Base-by-base conservation (phyloP, 2,797 vertebrate species). In the Cephalopachus bancanus region DNA sequence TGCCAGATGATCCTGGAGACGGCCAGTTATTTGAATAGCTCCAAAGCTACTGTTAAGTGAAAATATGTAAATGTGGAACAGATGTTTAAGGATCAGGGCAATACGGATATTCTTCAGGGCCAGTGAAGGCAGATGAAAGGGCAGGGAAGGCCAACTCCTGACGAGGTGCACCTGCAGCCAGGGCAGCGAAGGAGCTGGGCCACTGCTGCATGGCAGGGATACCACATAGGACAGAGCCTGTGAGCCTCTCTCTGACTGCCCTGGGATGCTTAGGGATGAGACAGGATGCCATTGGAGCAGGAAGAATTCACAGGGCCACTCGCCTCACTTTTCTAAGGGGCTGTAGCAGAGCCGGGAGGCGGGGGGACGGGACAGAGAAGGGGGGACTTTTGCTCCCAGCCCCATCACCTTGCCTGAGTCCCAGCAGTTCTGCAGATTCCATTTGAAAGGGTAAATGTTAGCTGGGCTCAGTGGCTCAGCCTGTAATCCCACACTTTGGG, bases 1-100 rank as follows among this genome's bases (percentile, higher is more conserved):
- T 88, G 93, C 93, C 84, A 96, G 84, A 72, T 86, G 55, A 94
- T 51, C 75, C 89, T 91, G 83, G 85, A 94, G 95, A 91, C 86
- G 53, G 83, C 95, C 94, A 96, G 90, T 85, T 95, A 89, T 83
- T 91, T 96, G 95, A 97, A 95, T 95, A 60, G 57, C 93, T 97
- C 95, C 94, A 94, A 95, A 94, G 84, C 95, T 96, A 95, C 93
- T 86, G 69, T 96, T 94, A 95, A 94, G 75, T 91, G 51, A 97
- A 97, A 93, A 92, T 85, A 95, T 74, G 91, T 85, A 91, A 94
- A 96, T 72, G 16, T 92, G 44, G 64, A 97, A 96, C 93, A 95
- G 88, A 96, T 97, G 92, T 95, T 89, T 83, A 90, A 75, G 69
- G 74, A 53, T 26, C 53, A 20, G 44, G 33, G 67, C 72, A 96